Evolutionary conservation across 2,797 vertebrate genomes (phyloP).

Genomic region (Apogon hyalosoma): DNA sequence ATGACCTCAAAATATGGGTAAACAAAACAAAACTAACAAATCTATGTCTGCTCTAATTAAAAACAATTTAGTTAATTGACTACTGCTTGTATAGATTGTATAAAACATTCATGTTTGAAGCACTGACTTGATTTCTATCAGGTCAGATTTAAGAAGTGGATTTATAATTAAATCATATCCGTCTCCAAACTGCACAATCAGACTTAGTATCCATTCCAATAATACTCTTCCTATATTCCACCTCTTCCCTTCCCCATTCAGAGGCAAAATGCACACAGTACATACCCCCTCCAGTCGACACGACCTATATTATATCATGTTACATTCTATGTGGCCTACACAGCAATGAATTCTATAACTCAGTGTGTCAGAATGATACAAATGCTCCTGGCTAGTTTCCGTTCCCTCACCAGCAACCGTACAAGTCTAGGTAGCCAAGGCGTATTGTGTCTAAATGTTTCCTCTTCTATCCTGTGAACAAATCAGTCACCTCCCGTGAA

Average conservation of each 20-base stretch:
- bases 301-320: conserved; percentile 18
- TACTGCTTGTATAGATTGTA: background rate
- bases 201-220: background rate
- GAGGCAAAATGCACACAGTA: conserved; percentile 14
- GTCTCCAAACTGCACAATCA: conserved; percentile 24
- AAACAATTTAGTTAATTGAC: background rate
- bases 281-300: background rate
- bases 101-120: conserved; percentile 1
- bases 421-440: conserved; percentile 39
- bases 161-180: conserved; percentile 13
- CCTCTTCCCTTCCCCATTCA: conserved; percentile 10
- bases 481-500: conserved; percentile 50
- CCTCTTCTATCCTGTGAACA: conserved; percentile 31
- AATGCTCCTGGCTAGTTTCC: conserved; percentile 43
- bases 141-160: conserved; percentile 17
- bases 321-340: conserved; percentile 15
- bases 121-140: conserved; percentile 7
- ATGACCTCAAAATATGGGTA: too few species aligned
- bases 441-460: conserved; percentile 47
- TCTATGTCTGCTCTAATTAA: background rate
- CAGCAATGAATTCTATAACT: conserved; percentile 33
- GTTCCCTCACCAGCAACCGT: conserved; percentile 29
- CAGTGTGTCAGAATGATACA: conserved; percentile 29
- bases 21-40: too few species aligned
- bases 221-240: background rate